Conservation (phyloP, 2,888 invertebrate genomes). For the Bhutanitis thaidina region DNA sequence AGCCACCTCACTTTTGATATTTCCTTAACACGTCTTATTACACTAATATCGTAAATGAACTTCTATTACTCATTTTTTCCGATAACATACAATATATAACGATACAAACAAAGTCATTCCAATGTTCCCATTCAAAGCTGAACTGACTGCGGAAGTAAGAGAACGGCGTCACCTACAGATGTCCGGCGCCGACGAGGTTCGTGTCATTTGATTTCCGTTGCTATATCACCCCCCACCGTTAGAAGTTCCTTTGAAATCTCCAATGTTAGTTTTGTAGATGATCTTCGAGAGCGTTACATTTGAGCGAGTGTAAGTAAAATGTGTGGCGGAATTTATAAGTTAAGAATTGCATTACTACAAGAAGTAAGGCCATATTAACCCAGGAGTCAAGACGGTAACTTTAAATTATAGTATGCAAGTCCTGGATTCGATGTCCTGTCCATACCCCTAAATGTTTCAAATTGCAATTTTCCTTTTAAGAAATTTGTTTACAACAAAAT, state of each 20-base stretch:
- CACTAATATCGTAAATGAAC: not conserved
- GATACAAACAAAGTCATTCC: not conserved
- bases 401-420: too few species aligned
- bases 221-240: slow-evolving; percentile 16
- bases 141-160: slow-evolving; percentile 10
- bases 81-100: not conserved
- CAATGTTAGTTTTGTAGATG: not conserved
- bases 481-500: too few species aligned
- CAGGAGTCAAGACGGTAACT: too few species aligned
- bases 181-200: slow-evolving; percentile 30
- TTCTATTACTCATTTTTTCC: slow-evolving; percentile 1
- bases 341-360: too few species aligned
- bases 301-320: not conserved
- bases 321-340: not conserved
- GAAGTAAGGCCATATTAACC: too few species aligned
- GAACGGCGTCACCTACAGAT: slow-evolving; percentile 26
- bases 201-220: slow-evolving; percentile 35
- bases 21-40: too few species aligned
- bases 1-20: too few species aligned
- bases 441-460: too few species aligned
- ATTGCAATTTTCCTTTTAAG: too few species aligned
- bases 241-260: slow-evolving; percentile 8
- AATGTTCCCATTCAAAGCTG: slow-evolving; percentile 4
- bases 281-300: not conserved
- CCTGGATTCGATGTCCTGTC: too few species aligned